Conservation (phyloP, 2,888 invertebrate genomes). For the Gisinianus flammeolus region DNA sequence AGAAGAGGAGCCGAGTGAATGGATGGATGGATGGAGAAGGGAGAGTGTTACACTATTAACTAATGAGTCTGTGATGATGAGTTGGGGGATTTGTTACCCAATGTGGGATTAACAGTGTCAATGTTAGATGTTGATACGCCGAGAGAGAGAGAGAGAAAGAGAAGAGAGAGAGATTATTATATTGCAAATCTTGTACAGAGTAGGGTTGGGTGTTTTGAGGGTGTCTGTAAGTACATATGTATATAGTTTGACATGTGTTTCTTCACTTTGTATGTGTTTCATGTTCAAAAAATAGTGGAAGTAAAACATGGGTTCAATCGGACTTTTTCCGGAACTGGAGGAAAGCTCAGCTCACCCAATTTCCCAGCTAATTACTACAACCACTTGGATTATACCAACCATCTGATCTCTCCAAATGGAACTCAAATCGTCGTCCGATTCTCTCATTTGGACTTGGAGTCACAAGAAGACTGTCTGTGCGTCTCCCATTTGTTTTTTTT, state of each 20-base stretch:
- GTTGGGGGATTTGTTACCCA: too few relatives aligned
- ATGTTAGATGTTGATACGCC: too few relatives aligned
- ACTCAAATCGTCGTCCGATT: conserved; percentile 74
- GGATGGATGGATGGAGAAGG: too few relatives aligned
- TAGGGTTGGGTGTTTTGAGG: neutral
- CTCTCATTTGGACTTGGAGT: conserved; percentile 73
- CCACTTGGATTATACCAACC: conserved; percentile 74
- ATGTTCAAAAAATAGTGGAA: conserved; percentile 62
- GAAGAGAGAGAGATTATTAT: neutral
- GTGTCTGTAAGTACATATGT: neutral
- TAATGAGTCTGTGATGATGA: too few relatives aligned
- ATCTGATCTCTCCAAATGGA: conserved; percentile 70
- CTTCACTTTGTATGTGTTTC: neutral
- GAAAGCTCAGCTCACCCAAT: conserved; percentile 72
- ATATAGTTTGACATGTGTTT: neutral
- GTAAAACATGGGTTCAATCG: conserved; percentile 66
- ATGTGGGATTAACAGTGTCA: neutral
- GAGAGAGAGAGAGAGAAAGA: too few relatives aligned
- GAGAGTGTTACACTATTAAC: too few relatives aligned
- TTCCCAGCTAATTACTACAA: conserved; percentile 76
- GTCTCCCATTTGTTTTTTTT: too few relatives aligned
- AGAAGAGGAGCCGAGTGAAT: too few relatives aligned
- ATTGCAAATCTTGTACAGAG: neutral
- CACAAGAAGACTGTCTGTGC: conserved; percentile 77
- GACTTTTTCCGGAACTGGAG: conserved; percentile 71